Evolutionary conservation across 2,888 invertebrate species (phyloP), one percentile per base, ranked within the genome.

Genomic region (Acrobasis consociella): DNA sequence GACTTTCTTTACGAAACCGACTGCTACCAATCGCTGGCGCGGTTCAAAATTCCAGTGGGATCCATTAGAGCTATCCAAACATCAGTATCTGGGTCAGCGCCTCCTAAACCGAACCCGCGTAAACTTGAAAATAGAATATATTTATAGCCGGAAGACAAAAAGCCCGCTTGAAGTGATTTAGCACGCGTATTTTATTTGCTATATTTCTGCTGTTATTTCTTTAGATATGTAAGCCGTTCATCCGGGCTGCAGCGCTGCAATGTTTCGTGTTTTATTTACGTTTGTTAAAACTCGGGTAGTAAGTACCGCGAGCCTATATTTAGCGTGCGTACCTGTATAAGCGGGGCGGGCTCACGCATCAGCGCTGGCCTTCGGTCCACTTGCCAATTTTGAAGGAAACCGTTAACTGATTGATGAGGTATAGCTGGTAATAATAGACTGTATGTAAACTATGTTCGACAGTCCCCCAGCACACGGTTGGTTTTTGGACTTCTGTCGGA

Each of bases 61-160:
- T 77, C 69, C 73, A 80, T 78, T 80, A 79, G 74, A 76, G 71
- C 76, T 74, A 70, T 77, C 73, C 72, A 80, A 79, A 80, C 78
- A 78, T 71, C 72, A 79, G 77, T 81, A 90, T 89, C 84, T 88
- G 80, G 91, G 90, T 89, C 90, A 86, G 74, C 77, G 76, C 73
- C 78, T 81, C 80, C 79, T 76, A 78, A 83, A 83, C 79, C 74
- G 74, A 76, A 80, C 77, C 75, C 78, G 80, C 76, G 82, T 89
- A 87, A 89, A 90, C 87, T 89, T 88, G 87, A 89, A 89, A 89
- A 91, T 89, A 88, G 87, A 89, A 76, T 85, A 73, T 89, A 87
- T 81, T 82, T 84, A 78, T 81, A 84, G 80, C 66, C 22, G 64
- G 64, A 75, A 76, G 72, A 82, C 76, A 79, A 81, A 76, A 80